Percentiles rank a stretch among this genome's conserved stretches.
Evolutionary conservation across 35 echinoderm and acorn worm genomes (phyloP).

Genomic region (Heliocidaris tuberculata): DNA sequence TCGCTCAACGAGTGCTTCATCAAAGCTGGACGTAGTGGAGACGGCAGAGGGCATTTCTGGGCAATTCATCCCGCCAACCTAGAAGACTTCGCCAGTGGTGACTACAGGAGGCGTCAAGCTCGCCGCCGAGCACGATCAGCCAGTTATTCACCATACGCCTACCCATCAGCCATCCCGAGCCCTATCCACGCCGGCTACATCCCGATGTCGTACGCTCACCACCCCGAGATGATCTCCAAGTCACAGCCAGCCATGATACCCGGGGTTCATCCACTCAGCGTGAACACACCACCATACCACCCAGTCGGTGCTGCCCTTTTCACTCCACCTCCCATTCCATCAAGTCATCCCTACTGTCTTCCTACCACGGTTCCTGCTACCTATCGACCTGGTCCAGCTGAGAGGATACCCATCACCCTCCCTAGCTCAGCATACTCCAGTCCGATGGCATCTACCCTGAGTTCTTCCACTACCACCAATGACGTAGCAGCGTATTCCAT

Average conservation of each 20-base stretch:
- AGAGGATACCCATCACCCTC: not conserved
- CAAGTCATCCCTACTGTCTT: not conserved
- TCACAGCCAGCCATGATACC: not conserved
- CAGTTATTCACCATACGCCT: constrained; percentile 47
- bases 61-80: constrained; percentile 86
- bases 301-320: not conserved
- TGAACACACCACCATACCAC: not conserved
- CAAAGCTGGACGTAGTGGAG: constrained; percentile 84
- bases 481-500: not conserved
- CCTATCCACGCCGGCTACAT: constrained; percentile 50
- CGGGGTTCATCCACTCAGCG: not conserved
- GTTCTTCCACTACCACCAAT: not conserved
- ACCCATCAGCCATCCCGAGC: constrained; percentile 52
- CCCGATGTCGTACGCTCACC: constrained; percentile 61
- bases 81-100: constrained; percentile 84
- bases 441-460: not conserved
- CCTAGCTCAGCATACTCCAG: not conserved
- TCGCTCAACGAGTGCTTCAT: constrained; percentile 98
- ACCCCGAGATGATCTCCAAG: not conserved
- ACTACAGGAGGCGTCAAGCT: constrained; percentile 84
- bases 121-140: constrained; percentile 76
- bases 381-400: not conserved
- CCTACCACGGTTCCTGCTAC: not conserved
- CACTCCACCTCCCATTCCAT: not conserved
- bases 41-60: constrained; percentile 95